Evolutionary conservation across 2,797 vertebrate genomes (phyloP).

Genomic region (Enteromius mattozi): DNA sequence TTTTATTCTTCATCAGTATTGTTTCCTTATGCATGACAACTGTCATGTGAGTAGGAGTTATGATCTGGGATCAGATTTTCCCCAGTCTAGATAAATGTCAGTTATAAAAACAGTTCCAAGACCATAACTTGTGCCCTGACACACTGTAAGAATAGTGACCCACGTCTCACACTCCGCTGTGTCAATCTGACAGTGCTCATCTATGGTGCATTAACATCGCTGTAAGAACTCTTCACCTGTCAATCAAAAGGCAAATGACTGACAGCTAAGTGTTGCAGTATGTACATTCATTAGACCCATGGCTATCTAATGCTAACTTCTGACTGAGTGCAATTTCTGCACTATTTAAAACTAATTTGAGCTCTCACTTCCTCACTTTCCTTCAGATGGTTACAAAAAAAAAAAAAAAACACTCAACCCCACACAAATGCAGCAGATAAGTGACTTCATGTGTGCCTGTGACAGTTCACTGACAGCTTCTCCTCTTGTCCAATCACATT

Average conservation of each 20-base stretch:
- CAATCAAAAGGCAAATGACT: slow-evolving; percentile 34
- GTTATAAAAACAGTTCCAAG: slow-evolving; percentile 21
- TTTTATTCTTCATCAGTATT: neutral
- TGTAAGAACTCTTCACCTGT: slow-evolving; percentile 34
- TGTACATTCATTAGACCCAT: slow-evolving; percentile 29
- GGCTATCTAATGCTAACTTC: slow-evolving; percentile 7
- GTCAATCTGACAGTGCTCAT: slow-evolving; percentile 36
- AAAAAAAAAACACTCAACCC: neutral
- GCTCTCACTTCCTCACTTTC: neutral
- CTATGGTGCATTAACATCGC: slow-evolving; percentile 13
- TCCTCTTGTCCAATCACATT: slow-evolving; percentile 30
- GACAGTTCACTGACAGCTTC: slow-evolving; percentile 32
- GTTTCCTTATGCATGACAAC: neutral
- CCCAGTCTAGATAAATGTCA: slow-evolving; percentile 14
- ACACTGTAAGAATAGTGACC: slow-evolving; percentile 39
- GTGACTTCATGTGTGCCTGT: slow-evolving; percentile 1
- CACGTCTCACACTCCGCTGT: slow-evolving; percentile 28
- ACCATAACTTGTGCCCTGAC: slow-evolving; percentile 9
- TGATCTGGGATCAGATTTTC: slow-evolving; percentile 3
- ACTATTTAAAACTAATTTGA: neutral
- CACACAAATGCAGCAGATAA: slow-evolving; percentile 17
- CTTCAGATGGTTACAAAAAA: neutral
- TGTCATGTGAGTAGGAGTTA: neutral
- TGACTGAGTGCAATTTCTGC: neutral
- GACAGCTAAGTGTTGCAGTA: slow-evolving; percentile 28